These are phyloP conservation scores for Cacatua alba DNA, from an alignment of 2,113 vertebrate genomes.

Conservation along the genomic window DNA sequence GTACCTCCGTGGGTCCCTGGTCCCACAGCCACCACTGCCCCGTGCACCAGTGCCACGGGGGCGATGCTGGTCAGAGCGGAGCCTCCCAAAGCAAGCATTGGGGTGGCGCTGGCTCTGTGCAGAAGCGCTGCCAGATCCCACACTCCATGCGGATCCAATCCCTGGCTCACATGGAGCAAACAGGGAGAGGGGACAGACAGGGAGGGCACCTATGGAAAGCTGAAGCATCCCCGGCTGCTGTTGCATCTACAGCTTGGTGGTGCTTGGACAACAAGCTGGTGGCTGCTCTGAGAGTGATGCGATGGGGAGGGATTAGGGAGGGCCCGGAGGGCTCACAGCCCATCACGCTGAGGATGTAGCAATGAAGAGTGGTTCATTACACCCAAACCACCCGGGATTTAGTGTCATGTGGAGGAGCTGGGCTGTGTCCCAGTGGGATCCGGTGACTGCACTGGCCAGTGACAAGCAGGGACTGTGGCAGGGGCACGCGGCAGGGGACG, in stretches of 20 bases:
- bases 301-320: not conserved
- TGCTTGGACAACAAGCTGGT: not conserved
- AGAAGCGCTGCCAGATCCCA: not conserved
- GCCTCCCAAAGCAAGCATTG: not conserved
- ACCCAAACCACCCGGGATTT: not conserved
- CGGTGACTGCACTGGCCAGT: not conserved
- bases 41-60: rapidly evolving
- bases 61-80: rapidly evolving
- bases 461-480: not conserved
- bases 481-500: not conserved
- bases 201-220: not conserved
- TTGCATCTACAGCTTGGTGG: not conserved
- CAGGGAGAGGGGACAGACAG: not conserved
- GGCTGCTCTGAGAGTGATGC: not conserved
- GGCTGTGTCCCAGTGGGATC: not conserved
- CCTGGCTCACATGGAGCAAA: rapidly evolving
- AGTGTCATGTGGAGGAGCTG: rapidly evolving
- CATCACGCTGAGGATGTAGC: not conserved
- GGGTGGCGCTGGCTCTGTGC: rapidly evolving
- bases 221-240: not conserved
- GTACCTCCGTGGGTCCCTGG: rapidly evolving
- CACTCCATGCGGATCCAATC: rapidly evolving
- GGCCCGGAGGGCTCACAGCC: not conserved
- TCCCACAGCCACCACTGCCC: rapidly evolving
- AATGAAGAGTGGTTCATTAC: not conserved